These are phyloP conservation scores for Arion vulgaris DNA, from an alignment of 1,140 invertebrate genomes.

Conservation along the genomic window DNA sequence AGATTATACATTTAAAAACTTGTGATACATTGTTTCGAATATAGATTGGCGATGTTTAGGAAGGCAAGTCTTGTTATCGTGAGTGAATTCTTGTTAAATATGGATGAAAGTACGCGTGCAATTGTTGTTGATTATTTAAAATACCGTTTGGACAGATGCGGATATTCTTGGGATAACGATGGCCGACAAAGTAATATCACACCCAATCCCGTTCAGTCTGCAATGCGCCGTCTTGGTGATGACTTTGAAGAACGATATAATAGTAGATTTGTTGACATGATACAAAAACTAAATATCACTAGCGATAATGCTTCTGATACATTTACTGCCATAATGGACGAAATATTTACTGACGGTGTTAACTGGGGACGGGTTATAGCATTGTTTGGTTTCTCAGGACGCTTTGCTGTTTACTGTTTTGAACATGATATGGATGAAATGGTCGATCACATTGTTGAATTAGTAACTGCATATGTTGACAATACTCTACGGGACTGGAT, in stretches of 20 bases:
- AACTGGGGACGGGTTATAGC: conserved; percentile 74
- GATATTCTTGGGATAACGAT: conserved; percentile 45
- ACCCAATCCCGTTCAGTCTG: conserved; percentile 34
- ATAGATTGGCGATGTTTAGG: neutral
- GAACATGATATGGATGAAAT: conserved; percentile 64
- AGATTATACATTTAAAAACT: no score
- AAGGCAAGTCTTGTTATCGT: neutral
- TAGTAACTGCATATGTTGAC: conserved; percentile 68
- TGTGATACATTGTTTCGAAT: no score
- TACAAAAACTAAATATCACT: conserved; percentile 67
- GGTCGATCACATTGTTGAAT: conserved; percentile 69
- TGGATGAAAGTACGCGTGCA: conserved; percentile 27
- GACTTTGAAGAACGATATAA: conserved; percentile 70
- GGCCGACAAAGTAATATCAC: conserved; percentile 32
- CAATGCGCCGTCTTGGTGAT: conserved; percentile 66
- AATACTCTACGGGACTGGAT: conserved; percentile 70
- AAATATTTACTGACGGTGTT: conserved; percentile 73
- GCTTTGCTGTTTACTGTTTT: conserved; percentile 69
- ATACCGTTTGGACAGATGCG: conserved; percentile 44
- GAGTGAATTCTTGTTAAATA: neutral
- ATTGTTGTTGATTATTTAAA: conserved; percentile 46
- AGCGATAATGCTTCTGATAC: conserved; percentile 66
- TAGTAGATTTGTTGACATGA: conserved; percentile 67
- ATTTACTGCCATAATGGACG: conserved; percentile 69
- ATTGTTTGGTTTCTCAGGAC: conserved; percentile 72